phyloP scores from a whole-genome alignment of 2,113 vertebrate genomes.

The Zosterops japonicus region DNA sequence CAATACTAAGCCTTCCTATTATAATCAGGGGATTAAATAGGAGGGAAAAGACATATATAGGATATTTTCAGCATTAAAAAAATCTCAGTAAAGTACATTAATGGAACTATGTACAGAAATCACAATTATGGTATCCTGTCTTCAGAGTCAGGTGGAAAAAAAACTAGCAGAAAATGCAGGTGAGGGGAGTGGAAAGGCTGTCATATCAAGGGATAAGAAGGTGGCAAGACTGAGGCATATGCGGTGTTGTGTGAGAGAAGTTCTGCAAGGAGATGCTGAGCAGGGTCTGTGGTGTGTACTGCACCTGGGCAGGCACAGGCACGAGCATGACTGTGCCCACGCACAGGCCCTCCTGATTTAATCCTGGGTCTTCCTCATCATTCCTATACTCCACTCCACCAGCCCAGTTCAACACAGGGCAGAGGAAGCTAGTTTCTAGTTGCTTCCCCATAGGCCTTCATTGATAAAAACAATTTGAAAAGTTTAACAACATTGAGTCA shows the following conservation, averaged over 20 bases:
- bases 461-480: neutral
- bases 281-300: neutral
- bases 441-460: neutral
- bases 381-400: neutral
- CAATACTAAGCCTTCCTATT: neutral
- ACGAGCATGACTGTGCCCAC: fast-evolving
- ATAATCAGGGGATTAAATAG: neutral
- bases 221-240: neutral
- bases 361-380: neutral
- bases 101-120: neutral
- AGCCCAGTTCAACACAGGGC: neutral
- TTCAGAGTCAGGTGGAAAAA: neutral
- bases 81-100: neutral
- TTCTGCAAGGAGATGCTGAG: neutral
- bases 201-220: neutral
- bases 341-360: neutral
- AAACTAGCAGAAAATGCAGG: neutral
- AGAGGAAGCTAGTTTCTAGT: neutral
- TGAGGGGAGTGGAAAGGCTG: neutral
- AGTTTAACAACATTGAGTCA: neutral
- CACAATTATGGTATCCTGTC: neutral
- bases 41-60: neutral
- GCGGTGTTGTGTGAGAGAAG: fast-evolving
- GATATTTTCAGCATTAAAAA: neutral
- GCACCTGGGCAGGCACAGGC: neutral